Evolutionary conservation across 2,113 vertebrate genomes (phyloP).

Genomic region (Rhynchomys soricoides): DNA sequence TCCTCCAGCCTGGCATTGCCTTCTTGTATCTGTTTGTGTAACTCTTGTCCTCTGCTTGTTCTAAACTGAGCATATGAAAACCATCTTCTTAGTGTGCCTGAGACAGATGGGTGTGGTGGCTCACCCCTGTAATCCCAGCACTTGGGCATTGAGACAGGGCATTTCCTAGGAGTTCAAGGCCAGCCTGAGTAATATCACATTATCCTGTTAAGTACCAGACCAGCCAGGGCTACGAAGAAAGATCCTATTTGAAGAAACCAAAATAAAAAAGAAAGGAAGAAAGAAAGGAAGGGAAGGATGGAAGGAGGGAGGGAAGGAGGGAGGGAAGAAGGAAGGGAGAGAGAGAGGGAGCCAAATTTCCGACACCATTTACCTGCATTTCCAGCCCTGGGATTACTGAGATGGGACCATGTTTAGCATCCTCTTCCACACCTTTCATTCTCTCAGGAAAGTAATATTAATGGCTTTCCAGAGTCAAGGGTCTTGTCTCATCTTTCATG

Average conservation of each 20-base stretch:
- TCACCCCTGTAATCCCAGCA: too few relatives aligned
- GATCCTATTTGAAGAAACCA: neutral
- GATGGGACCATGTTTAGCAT: neutral
- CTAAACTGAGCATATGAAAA: neutral
- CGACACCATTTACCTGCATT: neutral
- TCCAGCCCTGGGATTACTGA: neutral
- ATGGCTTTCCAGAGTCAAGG: neutral
- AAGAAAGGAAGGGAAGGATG: neutral
- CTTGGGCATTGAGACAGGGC: neutral
- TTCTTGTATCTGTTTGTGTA: neutral
- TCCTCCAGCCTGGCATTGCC: neutral
- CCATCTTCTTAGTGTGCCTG: neutral
- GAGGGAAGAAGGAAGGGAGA: rapidly evolving
- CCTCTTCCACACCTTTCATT: neutral
- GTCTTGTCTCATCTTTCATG: neutral
- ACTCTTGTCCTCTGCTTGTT: neutral
- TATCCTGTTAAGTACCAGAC: neutral
- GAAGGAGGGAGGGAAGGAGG: too few relatives aligned
- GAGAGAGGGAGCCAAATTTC: neutral
- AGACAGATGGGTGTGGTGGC: neutral
- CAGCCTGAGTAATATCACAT: neutral
- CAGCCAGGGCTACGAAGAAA: neutral
- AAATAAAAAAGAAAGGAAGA: neutral
- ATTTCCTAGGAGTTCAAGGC: neutral
- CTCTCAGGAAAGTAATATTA: neutral